Evolutionary conservation across 2,888 invertebrate species (phyloP).

Genomic region (Lasioglossum morio): DNA sequence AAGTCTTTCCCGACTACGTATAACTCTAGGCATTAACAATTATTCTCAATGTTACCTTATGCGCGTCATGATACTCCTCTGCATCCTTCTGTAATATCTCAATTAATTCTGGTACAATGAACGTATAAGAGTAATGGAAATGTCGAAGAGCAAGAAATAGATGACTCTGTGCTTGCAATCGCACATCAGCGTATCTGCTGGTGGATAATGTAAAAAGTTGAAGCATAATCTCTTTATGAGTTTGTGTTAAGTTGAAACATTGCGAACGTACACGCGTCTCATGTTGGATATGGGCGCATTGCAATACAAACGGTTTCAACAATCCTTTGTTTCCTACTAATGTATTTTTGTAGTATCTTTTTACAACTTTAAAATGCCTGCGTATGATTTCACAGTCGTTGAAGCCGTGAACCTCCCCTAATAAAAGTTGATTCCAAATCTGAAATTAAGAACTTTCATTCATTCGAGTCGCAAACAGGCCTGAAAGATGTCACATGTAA

Average conservation of each 20-base stretch:
- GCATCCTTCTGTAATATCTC: constrained; percentile 88
- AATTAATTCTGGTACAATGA: constrained; percentile 88
- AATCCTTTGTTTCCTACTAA: constrained; percentile 88
- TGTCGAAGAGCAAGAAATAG: constrained; percentile 88
- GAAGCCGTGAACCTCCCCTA: constrained; percentile 86
- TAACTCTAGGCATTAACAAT: background rate
- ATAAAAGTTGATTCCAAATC: constrained; percentile 89
- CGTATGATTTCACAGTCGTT: constrained; percentile 88
- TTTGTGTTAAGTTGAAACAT: constrained; percentile 86
- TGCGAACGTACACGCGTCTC: constrained; percentile 83
- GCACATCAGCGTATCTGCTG: constrained; percentile 89
- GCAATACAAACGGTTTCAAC: constrained; percentile 79
- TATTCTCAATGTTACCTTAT: constrained; percentile 85
- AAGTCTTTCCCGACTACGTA: background rate
- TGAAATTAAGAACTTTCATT: constrained; percentile 78
- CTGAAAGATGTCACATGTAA: background rate
- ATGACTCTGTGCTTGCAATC: constrained; percentile 89
- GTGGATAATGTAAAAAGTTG: constrained; percentile 88
- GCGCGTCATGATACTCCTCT: constrained; percentile 88
- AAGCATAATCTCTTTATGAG: constrained; percentile 87
- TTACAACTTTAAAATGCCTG: constrained; percentile 88
- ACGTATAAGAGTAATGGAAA: constrained; percentile 90
- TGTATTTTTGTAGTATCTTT: constrained; percentile 88
- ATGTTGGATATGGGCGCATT: constrained; percentile 76
- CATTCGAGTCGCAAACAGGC: background rate